phyloP scores from a whole-genome alignment of 2,113 vertebrate genomes.

The Penelope pileata region DNA sequence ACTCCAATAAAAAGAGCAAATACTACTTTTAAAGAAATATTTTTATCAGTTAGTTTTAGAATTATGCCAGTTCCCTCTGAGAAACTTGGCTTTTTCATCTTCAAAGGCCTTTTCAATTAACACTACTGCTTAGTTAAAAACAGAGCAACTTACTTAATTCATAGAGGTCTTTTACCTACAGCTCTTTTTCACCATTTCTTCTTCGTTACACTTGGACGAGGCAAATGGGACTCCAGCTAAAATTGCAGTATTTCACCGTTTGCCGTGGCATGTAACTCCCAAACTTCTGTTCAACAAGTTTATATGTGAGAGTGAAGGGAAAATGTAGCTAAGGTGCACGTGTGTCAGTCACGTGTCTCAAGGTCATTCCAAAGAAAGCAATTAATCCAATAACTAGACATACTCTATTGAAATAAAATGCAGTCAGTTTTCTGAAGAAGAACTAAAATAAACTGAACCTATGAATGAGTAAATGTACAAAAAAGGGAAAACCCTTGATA shows the following conservation, averaged over 20 bases:
- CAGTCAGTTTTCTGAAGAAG: background rate
- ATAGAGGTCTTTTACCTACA: background rate
- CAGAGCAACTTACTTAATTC: background rate
- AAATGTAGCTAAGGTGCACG: background rate
- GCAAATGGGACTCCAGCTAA: background rate
- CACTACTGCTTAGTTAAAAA: background rate
- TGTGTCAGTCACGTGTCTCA: background rate
- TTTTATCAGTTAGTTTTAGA: background rate
- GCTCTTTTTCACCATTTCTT: background rate
- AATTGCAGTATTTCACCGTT: background rate
- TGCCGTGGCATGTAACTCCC: background rate
- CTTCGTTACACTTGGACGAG: background rate
- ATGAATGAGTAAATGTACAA: background rate
- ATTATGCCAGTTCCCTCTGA: background rate
- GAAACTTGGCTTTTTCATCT: background rate
- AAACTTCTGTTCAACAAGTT: background rate
- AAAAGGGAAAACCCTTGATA: background rate
- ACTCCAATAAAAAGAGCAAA: background rate
- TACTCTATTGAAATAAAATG: background rate
- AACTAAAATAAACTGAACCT: background rate
- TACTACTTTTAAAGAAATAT: background rate
- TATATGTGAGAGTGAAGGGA: background rate
- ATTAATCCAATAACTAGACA: background rate
- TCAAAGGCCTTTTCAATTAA: background rate
- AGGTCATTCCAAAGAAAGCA: background rate